phyloP scores from a whole-genome alignment of 2,113 vertebrate species.

The Eudyptes chrysolophus region DNA sequence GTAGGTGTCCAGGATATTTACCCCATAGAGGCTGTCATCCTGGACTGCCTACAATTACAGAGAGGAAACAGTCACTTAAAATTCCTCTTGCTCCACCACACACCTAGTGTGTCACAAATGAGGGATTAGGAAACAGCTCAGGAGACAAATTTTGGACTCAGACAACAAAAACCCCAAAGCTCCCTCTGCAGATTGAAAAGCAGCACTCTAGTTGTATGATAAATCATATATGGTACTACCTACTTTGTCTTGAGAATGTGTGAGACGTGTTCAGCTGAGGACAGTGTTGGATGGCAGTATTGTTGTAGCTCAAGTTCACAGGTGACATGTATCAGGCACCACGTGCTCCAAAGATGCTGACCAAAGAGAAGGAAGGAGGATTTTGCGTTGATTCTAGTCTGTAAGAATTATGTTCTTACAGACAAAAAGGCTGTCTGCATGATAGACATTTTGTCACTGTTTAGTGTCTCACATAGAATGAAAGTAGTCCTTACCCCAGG shows the following conservation, averaged over 20 bases:
- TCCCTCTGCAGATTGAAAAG: background rate
- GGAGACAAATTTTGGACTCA: background rate
- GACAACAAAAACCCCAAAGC: background rate
- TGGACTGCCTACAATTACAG: background rate
- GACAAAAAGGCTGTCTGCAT: background rate
- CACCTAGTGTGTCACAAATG: background rate
- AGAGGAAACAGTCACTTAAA: background rate
- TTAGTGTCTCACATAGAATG: background rate
- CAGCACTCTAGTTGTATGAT: background rate
- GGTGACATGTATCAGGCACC: background rate
- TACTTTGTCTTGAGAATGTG: background rate
- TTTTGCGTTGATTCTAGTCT: background rate
- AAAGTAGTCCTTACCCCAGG: background rate
- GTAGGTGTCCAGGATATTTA: background rate
- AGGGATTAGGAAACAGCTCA: background rate
- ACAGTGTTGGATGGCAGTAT: background rate
- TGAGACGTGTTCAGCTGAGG: background rate
- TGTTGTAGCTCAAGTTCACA: background rate
- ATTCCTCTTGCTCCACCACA: background rate
- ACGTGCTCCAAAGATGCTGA: background rate
- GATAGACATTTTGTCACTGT: background rate
- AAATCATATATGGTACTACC: background rate
- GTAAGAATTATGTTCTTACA: background rate
- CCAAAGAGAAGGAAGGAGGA: background rate
- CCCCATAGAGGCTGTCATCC: background rate